These are phyloP conservation scores for Himalopsyche kuldschensis DNA, from an alignment of 2,888 invertebrate species.

Conservation along the genomic window DNA sequence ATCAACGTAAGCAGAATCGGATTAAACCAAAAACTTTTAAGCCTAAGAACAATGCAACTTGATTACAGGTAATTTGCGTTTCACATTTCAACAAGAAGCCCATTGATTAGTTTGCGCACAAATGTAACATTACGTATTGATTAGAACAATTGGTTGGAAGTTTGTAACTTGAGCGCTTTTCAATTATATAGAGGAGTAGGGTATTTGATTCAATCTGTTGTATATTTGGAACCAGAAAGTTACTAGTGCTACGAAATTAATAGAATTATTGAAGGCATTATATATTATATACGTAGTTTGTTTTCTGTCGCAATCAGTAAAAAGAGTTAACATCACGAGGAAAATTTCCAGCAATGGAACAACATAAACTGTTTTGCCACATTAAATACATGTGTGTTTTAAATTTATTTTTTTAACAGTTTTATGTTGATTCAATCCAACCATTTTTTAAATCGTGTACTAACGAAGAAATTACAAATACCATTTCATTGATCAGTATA, in stretches of 20 bases:
- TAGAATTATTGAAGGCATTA: not conserved
- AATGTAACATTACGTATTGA: not conserved
- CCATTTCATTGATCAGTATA: no score
- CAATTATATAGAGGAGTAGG: not conserved
- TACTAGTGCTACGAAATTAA: not conserved
- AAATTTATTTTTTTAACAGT: no score
- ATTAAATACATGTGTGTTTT: no score
- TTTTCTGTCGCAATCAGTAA: no score
- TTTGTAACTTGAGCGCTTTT: not conserved
- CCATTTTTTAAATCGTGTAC: no score
- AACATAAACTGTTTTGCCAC: no score
- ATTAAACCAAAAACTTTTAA: not conserved
- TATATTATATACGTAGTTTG: no score
- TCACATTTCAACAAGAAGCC: conserved; percentile 1
- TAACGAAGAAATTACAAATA: no score
- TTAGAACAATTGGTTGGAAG: not conserved
- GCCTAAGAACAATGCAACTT: not conserved
- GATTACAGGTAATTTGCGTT: not conserved
- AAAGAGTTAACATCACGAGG: no score
- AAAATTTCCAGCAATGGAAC: no score
- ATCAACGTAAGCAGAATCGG: not conserved
- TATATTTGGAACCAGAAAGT: not conserved
- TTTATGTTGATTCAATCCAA: no score
- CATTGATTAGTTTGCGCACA: not conserved
- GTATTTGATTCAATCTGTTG: not conserved